Percentiles rank a stretch among this genome's conserved stretches.
Conservation (phyloP, 2,113 vertebrate species). For the Apteryx owenii region DNA sequence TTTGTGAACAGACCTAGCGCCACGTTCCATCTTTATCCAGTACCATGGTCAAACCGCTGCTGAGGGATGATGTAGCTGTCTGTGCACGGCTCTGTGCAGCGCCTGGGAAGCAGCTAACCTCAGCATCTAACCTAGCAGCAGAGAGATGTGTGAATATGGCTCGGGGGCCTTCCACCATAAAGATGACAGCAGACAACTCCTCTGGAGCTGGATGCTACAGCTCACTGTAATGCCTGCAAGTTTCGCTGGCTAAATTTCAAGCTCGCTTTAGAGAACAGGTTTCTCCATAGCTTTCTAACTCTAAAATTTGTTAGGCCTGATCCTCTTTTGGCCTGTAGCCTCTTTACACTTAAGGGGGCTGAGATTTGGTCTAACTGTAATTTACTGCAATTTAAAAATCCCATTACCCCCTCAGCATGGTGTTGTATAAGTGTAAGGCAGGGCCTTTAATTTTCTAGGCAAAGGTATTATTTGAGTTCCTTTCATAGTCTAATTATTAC, state of each 20-base stretch:
- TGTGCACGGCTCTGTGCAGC: neutral
- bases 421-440: neutral
- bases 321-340: neutral
- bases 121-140: neutral
- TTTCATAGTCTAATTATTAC: conserved; percentile 60
- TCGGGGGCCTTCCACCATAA: neutral
- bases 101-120: neutral
- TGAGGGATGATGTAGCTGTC: neutral
- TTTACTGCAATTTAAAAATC: conserved; percentile 32
- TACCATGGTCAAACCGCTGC: neutral
- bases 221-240: no score
- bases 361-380: conserved; percentile 6
- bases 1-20: neutral
- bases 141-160: neutral
- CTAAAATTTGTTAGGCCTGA: neutral
- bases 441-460: conserved; percentile 48
- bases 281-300: neutral
- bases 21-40: neutral
- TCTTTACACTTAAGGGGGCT: neutral
- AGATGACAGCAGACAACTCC: neutral
- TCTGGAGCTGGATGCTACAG: neutral
- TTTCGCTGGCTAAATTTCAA: neutral
- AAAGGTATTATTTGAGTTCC: conserved; percentile 56
- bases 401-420: conserved; percentile 46
- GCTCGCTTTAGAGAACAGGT: neutral